Percentiles rank a stretch among this genome's conserved stretches.
Conservation (phyloP, 2,113 vertebrate genomes). For the Thryonomys swinderianus region DNA sequence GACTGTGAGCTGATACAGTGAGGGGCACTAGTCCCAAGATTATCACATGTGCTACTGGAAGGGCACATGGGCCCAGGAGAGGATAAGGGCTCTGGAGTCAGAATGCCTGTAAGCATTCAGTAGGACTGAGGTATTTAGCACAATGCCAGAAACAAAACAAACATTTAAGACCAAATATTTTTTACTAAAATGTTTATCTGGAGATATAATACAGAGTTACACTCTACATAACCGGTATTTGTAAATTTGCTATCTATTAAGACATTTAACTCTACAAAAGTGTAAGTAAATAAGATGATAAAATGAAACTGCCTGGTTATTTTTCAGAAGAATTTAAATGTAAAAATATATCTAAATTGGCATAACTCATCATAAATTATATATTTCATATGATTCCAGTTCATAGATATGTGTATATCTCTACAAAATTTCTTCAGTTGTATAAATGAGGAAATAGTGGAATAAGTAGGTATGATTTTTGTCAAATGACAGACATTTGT, state of each 20-base stretch:
- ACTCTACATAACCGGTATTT: neutral
- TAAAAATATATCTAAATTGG: neutral
- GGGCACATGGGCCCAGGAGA: neutral
- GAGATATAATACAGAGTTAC: neutral
- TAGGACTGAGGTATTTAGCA: neutral
- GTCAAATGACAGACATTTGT: neutral
- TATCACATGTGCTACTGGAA: neutral
- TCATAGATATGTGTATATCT: neutral
- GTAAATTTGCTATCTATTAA: neutral
- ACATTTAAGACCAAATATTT: neutral
- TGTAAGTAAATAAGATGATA: neutral
- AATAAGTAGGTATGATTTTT: neutral
- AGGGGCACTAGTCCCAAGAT: neutral
- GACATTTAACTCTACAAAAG: neutral
- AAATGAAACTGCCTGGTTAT: neutral
- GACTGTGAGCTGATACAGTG: neutral
- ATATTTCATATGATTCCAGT: neutral
- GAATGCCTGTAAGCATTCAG: neutral
- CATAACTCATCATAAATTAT: neutral
- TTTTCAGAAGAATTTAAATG: slow-evolving; percentile 22
- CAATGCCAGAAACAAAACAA: neutral
- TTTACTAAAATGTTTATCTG: neutral
- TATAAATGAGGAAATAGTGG: neutral
- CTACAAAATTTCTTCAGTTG: neutral
- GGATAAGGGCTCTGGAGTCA: neutral